Evolutionary conservation across 2,888 invertebrate species (phyloP), one percentile per base, ranked within the genome.

Genomic region (Spodoptera exigua): DNA sequence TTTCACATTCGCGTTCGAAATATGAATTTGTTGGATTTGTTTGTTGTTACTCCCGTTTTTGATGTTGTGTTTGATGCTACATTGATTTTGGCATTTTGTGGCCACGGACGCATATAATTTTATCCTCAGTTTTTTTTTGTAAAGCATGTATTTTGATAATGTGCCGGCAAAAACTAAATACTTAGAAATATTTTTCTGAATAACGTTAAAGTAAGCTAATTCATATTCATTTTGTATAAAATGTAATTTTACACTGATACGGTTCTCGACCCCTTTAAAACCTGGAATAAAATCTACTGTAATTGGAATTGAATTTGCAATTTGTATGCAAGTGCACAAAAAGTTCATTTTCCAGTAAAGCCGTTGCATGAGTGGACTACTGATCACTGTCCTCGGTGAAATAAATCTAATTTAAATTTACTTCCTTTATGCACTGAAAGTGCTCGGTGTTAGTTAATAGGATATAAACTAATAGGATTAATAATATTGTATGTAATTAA

Each of bases 11-110:
- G 40, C 54, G 57, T 49, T 39, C 60, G 43, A 61, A 64, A 56
- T 61, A 67, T 70, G 66, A 78, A 70, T 59, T 70, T 52, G 52
- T 17, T 35, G 49, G 66, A 73, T 75, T 70, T 71, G 51, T 68
- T 61, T 35, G 41, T 37, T 57, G 41, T 36, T 16, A 55, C 16
- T 70, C 46, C 16, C n/a, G 58, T 56, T 75, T 44, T 52, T 62
- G 35, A 12, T 16, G 16, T 3, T 37, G 51, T 32, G 34, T 62
- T 70, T 12, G 64, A 59, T 55, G 27, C 51, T 58, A 9, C 5
- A 27, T 27, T 27, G 27, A 5, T 27, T 5, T 9, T 27, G 27
- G 9, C 27, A 5, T 3, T 27, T 27, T 27, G 27, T 1, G 18
- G 35, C n/a, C n/a, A n/a, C n/a, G n/a, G n/a, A n/a, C n/a, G n/a